These are phyloP conservation scores for Netelia fuscicornis DNA, from an alignment of 2,888 invertebrate genomes.

Conservation along the genomic window DNA sequence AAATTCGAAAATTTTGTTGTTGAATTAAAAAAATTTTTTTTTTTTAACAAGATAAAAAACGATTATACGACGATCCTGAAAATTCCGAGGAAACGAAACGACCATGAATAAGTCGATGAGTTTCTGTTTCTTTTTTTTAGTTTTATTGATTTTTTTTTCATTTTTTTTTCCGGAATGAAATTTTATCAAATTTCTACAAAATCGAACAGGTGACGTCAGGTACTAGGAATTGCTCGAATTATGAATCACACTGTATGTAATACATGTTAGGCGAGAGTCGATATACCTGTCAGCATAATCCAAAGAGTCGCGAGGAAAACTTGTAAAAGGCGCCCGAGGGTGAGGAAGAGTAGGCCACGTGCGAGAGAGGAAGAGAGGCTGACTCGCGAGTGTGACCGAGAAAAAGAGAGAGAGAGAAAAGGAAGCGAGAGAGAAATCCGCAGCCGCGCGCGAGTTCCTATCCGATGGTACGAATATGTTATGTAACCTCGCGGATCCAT, in stretches of 20 bases:
- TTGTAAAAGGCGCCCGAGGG: conserved; percentile 62
- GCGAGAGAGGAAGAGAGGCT: conserved; percentile 31
- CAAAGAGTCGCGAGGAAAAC: conserved; percentile 52
- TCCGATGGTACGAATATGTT: conserved; percentile 58
- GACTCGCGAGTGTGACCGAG: conserved; percentile 11
- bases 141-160: neutral
- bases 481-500: conserved; percentile 57
- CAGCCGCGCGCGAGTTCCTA: conserved; percentile 33
- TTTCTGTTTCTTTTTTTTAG: too few species aligned
- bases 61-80: too few species aligned
- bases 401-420: conserved; percentile 30
- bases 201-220: conserved; percentile 14
- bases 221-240: conserved; percentile 29
- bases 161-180: neutral
- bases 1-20: too few species aligned
- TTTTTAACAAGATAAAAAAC: too few species aligned
- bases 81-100: too few species aligned
- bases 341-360: conserved; percentile 65
- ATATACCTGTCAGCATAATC: conserved; percentile 61
- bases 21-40: too few species aligned
- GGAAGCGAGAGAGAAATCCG: conserved; percentile 14
- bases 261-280: conserved; percentile 29
- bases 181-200: conserved; percentile 2
- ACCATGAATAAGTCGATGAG: too few species aligned
- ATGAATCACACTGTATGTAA: conserved; percentile 56